Base-by-base conservation (phyloP, 1,140 invertebrate species). In the Drosophila nigromelanica region DNA sequence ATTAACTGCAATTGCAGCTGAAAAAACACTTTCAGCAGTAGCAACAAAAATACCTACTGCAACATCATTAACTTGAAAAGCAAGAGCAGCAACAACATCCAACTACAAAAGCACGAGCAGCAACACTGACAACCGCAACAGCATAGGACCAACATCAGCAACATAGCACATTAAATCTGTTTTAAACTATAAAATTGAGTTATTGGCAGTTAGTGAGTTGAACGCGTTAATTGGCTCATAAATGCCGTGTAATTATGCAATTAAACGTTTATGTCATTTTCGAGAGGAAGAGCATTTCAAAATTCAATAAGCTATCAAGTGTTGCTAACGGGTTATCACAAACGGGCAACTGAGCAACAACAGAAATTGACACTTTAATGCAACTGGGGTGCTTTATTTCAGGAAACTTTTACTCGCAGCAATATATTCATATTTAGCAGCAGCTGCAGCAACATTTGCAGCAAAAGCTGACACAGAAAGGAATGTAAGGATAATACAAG, bases 371-470 rank as follows among this genome's bases (percentile, higher is more conserved):
- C 55, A 68, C 55, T 40, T 35, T 58, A 66, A 72, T 72, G 62
- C 63, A 73, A 24, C 33, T n/a, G 42, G 70, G 70, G 11, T 21
- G 70, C 12, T 6, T n/a, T 21, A 37, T 60, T 47, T 45, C 30
- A 50, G 33, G 21, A 33, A 48, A 40, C 15, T 40, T 59, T 40
- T 30, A 27, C 24, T 11, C 30, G 18, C 15, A 27, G n/a, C 54
- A 72, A 86, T 85, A 77, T 86, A 85, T 85, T 86, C 81, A 86
- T 80, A 85, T 83, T 83, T 75, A 18, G 33, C 43, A 60, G 15
- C 68, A 73, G 73, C 63, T 66, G 62, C 71, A 67, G 35, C 37
- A 35, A 56, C 37, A 55, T 73, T 78, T 76, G 67, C 76, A 78
- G 62, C 42, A n/a, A n/a, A n/a, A n/a, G n/a, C n/a, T n/a, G n/a